These are phyloP conservation scores for Drosophila simulans DNA, from an alignment of 1,140 invertebrate genomes.

Conservation along the genomic window DNA sequence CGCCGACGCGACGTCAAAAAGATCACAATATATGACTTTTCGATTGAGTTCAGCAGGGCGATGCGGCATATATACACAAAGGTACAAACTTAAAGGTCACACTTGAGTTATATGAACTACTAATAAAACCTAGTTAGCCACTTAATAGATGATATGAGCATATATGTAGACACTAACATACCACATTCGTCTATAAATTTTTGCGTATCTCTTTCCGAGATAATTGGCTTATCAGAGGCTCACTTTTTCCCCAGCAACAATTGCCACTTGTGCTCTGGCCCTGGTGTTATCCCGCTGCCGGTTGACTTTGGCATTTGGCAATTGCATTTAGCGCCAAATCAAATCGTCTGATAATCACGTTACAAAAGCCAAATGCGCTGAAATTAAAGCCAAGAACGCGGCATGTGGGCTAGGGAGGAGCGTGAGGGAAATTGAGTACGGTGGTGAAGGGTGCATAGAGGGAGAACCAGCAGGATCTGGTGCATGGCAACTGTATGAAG, in stretches of 20 bases:
- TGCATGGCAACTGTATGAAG: conserved; percentile 18
- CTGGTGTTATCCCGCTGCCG: conserved; percentile 10
- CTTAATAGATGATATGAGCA: no score
- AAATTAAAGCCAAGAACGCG: conserved; percentile 74
- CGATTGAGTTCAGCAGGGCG: conserved; percentile 6
- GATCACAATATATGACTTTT: conserved; percentile 48
- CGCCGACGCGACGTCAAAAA: conserved; percentile 33
- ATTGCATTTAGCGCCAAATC: conserved; percentile 84
- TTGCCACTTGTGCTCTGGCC: conserved; percentile 6
- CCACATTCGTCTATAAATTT: no score
- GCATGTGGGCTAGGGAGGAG: conserved; percentile 50
- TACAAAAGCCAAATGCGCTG: conserved; percentile 83
- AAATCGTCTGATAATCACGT: conserved; percentile 84
- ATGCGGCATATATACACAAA: conserved; percentile 4
- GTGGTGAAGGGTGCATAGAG: neutral
- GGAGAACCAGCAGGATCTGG: conserved; percentile 15
- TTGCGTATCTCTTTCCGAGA: neutral
- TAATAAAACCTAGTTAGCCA: no score
- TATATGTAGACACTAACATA: no score
- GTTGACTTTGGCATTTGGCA: conserved; percentile 80
- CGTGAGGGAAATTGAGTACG: neutral
- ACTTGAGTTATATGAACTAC: neutral
- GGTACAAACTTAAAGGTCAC: neutral
- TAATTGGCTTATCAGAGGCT: conserved; percentile 35
- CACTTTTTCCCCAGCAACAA: conserved; percentile 7